Base-by-base conservation (phyloP, 2,888 invertebrate species). In the Metacarcinus magister region DNA sequence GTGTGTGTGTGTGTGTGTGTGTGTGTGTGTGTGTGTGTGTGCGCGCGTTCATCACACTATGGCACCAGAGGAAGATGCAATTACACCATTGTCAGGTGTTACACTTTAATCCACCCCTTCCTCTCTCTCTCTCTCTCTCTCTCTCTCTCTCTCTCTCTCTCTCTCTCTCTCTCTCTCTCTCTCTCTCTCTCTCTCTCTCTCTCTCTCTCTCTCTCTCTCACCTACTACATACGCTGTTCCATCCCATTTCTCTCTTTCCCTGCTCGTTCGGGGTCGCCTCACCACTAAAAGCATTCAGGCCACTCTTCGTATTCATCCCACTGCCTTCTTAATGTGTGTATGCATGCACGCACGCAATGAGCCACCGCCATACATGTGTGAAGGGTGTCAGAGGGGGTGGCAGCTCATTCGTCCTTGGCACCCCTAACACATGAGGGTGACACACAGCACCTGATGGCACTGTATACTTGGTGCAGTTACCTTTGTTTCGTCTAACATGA, bases 141-240 rank as follows among this genome's bases (percentile, higher is more conserved):
- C 75, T 5, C 75, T 2, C 28, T 5, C 75, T 28, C 75, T 28
- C 75, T 75, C 75, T 75, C 75, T 39, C 90, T 90, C 39, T 46
- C 28, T 43, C 19, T 46, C 46, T 92, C 28, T 92, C 28, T 46
- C 28, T 19, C 92, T 46, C 92, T 92, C 92, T 92, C 48, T 46
- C 92, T 46, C 28, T 92, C 48, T 46, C 48, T 46, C 92, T 92
- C 92, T 44, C 48, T 92, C 92, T 92, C 46, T 44, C 48, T 92
- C 92, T 92, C 46, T 92, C 48, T 92, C 48, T 92, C 48, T 46
- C 46, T 92, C 92, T 92, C 48, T 46, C 92, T 44, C 46, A 23
- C 54, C 39, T 87, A 23, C 39, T 16, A 13, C 54, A 5, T 54
- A 4, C 44, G 1, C 44, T 46, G 23, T 92, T 44, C 46, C 48